Percentiles rank a stretch among this genome's conserved stretches.
phyloP scores from a whole-genome alignment of 1,140 invertebrate species.

The Drosophila pachea region DNA sequence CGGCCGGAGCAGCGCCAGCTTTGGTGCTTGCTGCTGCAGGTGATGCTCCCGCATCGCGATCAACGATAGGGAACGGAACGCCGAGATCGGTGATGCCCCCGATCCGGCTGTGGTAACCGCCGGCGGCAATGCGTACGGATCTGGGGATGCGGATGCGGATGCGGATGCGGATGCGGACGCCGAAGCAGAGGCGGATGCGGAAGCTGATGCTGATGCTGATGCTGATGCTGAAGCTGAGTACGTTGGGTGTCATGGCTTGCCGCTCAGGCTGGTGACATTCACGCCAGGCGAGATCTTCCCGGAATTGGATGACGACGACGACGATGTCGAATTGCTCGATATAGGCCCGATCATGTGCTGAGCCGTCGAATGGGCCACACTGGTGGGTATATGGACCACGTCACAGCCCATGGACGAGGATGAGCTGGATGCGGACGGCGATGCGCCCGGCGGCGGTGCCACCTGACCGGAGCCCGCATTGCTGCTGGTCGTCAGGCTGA shows the following conservation, averaged over 20 bases:
- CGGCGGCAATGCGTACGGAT: conserved; percentile 46
- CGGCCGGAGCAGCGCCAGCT: conserved; percentile 62
- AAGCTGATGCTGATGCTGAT: conserved; percentile 28
- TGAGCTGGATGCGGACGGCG: conserved; percentile 81
- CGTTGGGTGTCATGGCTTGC: conserved; percentile 76
- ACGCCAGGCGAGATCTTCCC: conserved; percentile 75
- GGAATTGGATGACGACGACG: conserved; percentile 73
- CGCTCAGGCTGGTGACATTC: conserved; percentile 68
- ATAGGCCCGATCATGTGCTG: conserved; percentile 78
- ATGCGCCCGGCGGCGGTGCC: conserved; percentile 80
- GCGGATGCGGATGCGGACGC: conserved; percentile 30
- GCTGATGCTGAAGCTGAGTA: too few relatives aligned
- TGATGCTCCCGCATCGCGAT: conserved; percentile 76
- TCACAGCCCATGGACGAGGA: conserved; percentile 79
- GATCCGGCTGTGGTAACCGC: conserved; percentile 29
- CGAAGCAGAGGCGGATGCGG: conserved; percentile 33
- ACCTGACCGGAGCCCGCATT: conserved; percentile 48
- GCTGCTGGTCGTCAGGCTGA: conserved; percentile 71
- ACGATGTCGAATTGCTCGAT: conserved; percentile 73
- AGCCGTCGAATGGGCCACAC: conserved; percentile 47
- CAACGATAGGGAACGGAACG: conserved; percentile 67
- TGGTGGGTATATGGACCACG: conserved; percentile 77
- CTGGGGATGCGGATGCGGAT: conserved; percentile 49
- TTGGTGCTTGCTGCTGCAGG: conserved; percentile 59
- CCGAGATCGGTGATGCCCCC: conserved; percentile 68